phyloP scores from a whole-genome alignment of 2,797 vertebrate genomes.

The Poeciliopsis turneri region DNA sequence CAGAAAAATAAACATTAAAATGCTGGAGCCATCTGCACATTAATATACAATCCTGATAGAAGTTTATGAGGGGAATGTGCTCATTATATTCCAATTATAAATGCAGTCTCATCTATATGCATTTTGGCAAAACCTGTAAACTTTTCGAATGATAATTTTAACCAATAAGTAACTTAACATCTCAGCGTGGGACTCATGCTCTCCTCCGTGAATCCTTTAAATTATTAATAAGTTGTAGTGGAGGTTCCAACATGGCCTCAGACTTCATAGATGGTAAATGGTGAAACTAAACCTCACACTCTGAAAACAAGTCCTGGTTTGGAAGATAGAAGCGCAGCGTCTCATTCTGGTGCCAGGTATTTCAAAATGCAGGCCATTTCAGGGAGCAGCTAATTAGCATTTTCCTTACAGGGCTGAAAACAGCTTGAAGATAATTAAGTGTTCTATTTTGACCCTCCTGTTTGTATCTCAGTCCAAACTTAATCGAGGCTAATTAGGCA shows the following conservation, averaged over 20 bases:
- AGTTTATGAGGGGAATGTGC: slow-evolving; percentile 17
- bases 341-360: slow-evolving; percentile 43
- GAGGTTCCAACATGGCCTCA: slow-evolving; percentile 15
- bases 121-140: slow-evolving; percentile 45
- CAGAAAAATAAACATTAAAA: slow-evolving; percentile 11
- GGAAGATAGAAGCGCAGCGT: slow-evolving; percentile 16
- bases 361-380: slow-evolving; percentile 46
- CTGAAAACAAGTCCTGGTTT: slow-evolving; percentile 10
- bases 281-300: slow-evolving; percentile 8
- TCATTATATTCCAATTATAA: slow-evolving; percentile 46
- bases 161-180: slow-evolving; percentile 43
- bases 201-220: slow-evolving; percentile 44
- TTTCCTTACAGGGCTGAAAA: slow-evolving; percentile 43
- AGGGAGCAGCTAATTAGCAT: slow-evolving; percentile 51
- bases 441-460: slow-evolving; percentile 51
- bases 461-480: slow-evolving; percentile 55
- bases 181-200: slow-evolving; percentile 29
- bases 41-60: slow-evolving; percentile 22
- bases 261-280: slow-evolving; percentile 16
- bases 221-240: slow-evolving; percentile 61
- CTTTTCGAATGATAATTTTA: slow-evolving; percentile 29
- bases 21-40: slow-evolving; percentile 8
- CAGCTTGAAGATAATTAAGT: slow-evolving; percentile 65
- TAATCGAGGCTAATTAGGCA: slow-evolving; percentile 66
- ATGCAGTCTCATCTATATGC: slow-evolving; percentile 30